A percentile compares a stretch with the other conserved stretches of the same genome.
These are phyloP conservation scores for Urocynchramus pylzowi DNA, from an alignment of 2,113 vertebrate species.

Conservation along the genomic window DNA sequence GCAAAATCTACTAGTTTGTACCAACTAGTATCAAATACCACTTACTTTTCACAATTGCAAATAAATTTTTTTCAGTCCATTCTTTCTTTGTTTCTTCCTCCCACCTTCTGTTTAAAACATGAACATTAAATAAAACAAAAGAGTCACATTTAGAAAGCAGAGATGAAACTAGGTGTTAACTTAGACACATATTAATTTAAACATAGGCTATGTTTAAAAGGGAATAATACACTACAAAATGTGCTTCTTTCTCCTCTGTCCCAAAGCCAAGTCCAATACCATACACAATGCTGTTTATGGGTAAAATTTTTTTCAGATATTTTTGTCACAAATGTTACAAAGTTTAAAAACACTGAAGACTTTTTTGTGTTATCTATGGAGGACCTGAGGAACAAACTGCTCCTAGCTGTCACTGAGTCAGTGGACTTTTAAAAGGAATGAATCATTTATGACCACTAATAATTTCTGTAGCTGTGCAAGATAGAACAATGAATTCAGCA, in stretches of 20 bases:
- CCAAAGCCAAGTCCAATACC: neutral
- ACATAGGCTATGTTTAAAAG: neutral
- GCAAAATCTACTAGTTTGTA: neutral
- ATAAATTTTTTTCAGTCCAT: neutral
- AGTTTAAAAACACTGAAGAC: neutral
- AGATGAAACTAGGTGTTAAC: neutral
- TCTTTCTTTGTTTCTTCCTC: neutral
- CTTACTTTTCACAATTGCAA: neutral
- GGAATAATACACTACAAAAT: neutral
- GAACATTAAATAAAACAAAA: neutral
- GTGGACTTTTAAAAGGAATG: neutral
- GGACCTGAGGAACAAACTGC: neutral
- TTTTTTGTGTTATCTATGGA: neutral
- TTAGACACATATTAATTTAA: neutral
- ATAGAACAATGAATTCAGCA: neutral
- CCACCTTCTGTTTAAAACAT: neutral
- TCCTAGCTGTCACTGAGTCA: neutral
- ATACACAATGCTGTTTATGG: neutral
- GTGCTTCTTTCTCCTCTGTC: neutral
- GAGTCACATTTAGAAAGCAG: neutral
- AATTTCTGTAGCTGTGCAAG: neutral
- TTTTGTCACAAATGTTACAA: neutral
- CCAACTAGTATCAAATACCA: neutral
- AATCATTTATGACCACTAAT: neutral
- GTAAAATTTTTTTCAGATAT: neutral